Conservation (phyloP, 2,888 invertebrate genomes). For the Philereme vetulata region DNA sequence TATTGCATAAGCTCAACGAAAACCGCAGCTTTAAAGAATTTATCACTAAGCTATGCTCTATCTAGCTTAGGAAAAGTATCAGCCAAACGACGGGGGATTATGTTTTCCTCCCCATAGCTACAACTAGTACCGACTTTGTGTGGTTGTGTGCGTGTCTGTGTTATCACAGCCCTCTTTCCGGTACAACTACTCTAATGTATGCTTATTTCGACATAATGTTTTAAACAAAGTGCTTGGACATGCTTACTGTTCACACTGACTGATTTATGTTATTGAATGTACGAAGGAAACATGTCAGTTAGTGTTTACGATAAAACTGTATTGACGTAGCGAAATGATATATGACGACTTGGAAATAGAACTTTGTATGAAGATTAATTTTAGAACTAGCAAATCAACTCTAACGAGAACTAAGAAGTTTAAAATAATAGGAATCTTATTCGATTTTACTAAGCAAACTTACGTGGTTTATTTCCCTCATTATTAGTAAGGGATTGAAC, state of each 20-base stretch:
- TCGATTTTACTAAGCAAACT: no score
- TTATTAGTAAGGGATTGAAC: no score
- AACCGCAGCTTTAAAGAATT: neutral
- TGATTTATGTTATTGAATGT: constrained; percentile 27
- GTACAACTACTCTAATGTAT: neutral
- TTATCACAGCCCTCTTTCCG: neutral
- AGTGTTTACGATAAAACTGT: constrained; percentile 12
- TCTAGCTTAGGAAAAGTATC: constrained; percentile 1
- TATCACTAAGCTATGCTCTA: constrained; percentile 9
- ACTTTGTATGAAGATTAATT: neutral
- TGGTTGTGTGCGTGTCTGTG: no score
- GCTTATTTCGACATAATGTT: constrained; percentile 13
- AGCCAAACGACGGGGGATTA: neutral
- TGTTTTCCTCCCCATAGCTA: constrained; percentile 1
- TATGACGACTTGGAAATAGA: constrained; percentile 16
- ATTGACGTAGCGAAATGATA: constrained; percentile 5
- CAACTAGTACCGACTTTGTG: no score
- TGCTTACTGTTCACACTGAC: constrained; percentile 27
- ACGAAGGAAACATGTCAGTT: constrained; percentile 9
- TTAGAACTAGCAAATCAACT: neutral
- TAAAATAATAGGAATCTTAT: no score
- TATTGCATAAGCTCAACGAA: neutral
- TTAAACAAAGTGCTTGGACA: constrained; percentile 29
- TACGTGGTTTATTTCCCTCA: no score
- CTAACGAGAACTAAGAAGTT: neutral